Evolutionary conservation across 2,797 vertebrate genomes (phyloP), one percentile per base, ranked within the genome.

Genomic region (Pangasius macronema): DNA sequence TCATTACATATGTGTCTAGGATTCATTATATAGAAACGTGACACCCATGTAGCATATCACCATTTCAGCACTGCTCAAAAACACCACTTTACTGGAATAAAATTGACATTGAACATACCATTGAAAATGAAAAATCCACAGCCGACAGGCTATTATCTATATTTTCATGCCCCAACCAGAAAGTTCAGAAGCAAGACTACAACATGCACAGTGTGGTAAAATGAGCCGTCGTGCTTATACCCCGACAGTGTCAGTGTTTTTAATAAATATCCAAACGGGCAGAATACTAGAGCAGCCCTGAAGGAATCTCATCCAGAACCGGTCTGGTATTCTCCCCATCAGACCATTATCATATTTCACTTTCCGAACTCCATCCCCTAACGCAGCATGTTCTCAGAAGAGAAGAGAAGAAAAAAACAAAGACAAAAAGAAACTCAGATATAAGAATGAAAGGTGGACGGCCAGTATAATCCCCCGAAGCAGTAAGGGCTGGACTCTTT

Each of bases 301-400:
- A 86, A 85, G 88, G 75, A 89, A 88, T 82, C 86, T 86, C 80
- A 86, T 86, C 68, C 89, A 84, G 85, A 75, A 86, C 88, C 81
- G 77, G 87, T 70, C 83, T 82, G 86, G 82, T 86, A 83, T 75
- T 39, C 70, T 55, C 80, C 63, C 76, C 68, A 57, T 83, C 87
- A 72, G 84, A 18, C 84, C 63, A 90, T 91, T 89, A 90, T 81
- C 88, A 87, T 89, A 86, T 87, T 88, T 90, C 89, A 88, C 80
- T 88, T 84, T 85, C 51, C 68, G 2, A 85, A 77, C 86, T 80
- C 57, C 59, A 33, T 81, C 27, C 57, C 57, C 42, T 68, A 85
- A 84, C 24, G 70, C 82, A 77, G 70, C 24, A 70, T 5, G 75
- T n/a, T 51, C 46, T n/a, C 33, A 51, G 11, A 9, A 75, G 53